A percentile compares a stretch with the other conserved stretches of the same genome.
Conservation (phyloP, 2,113 vertebrate species). For the Marmota monax region DNA sequence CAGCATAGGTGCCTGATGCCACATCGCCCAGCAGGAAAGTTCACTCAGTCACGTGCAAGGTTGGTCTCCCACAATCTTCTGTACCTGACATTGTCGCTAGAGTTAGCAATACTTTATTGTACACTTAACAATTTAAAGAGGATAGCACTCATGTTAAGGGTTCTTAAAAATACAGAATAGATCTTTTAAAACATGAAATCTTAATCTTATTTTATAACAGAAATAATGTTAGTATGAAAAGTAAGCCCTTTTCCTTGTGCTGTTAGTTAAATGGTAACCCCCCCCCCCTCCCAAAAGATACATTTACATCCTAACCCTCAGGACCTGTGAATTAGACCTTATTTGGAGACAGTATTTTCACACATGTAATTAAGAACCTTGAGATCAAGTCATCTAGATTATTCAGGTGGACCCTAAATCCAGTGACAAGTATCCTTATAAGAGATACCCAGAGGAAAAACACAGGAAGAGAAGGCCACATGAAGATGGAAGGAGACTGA, state of each 20-base stretch:
- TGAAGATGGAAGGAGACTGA: background rate
- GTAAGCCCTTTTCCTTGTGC: background rate
- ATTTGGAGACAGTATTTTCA: constrained; percentile 1
- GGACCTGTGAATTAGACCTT: background rate
- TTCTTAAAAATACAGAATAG: background rate
- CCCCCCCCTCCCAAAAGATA: background rate
- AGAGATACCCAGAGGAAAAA: background rate
- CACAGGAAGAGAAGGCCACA: background rate
- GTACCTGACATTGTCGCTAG: background rate
- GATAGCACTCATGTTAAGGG: background rate
- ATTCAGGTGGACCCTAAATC: background rate
- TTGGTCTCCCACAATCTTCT: background rate
- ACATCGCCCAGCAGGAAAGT: too few species aligned
- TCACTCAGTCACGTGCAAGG: too few species aligned
- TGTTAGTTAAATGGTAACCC: background rate
- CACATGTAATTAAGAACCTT: background rate
- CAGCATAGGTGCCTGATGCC: too few species aligned
- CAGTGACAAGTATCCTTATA: background rate
- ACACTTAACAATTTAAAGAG: background rate
- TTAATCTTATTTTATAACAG: constrained; percentile 39
- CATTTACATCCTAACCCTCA: background rate
- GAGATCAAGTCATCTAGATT: background rate
- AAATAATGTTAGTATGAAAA: background rate
- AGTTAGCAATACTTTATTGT: background rate
- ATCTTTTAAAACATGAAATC: background rate